These are phyloP conservation scores for Enteromius mattozi DNA, from an alignment of 2,797 vertebrate species.

Conservation along the genomic window DNA sequence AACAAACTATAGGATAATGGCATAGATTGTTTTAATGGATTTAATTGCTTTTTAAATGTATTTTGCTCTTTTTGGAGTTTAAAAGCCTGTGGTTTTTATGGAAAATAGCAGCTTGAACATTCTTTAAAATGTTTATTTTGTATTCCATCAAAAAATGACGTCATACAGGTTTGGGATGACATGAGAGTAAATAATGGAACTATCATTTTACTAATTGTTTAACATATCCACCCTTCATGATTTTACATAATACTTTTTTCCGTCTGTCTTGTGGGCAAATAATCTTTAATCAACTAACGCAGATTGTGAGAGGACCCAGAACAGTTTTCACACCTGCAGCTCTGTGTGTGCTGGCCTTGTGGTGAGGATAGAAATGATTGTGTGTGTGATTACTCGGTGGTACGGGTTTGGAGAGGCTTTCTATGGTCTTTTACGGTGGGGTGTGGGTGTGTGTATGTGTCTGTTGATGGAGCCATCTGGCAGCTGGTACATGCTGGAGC, in stretches of 20 bases:
- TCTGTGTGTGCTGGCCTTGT: slow-evolving; percentile 40
- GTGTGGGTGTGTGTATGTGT: slow-evolving; percentile 33
- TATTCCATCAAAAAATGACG: neutral
- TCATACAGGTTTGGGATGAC: neutral
- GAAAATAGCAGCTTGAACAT: neutral
- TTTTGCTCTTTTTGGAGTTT: neutral
- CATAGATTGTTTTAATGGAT: neutral
- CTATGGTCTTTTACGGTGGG: slow-evolving; percentile 52
- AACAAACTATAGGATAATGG: neutral
- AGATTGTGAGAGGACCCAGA: neutral
- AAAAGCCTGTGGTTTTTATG: too few species aligned
- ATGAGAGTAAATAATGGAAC: neutral
- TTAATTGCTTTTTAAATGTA: neutral
- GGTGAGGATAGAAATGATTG: slow-evolving; percentile 62
- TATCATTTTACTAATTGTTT: neutral
- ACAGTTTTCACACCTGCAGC: slow-evolving; percentile 28
- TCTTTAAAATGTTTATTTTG: neutral
- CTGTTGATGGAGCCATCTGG: slow-evolving; percentile 71
- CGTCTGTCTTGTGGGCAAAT: slow-evolving; percentile 14
- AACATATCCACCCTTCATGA: neutral
- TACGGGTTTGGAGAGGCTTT: slow-evolving; percentile 45
- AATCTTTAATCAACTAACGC: neutral
- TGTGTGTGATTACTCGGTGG: slow-evolving; percentile 60
- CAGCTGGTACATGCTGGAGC: slow-evolving; percentile 68
- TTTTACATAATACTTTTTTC: neutral